Conservation (phyloP, 2,888 invertebrate species). For the Lepidocyrtoides sp. region DNA sequence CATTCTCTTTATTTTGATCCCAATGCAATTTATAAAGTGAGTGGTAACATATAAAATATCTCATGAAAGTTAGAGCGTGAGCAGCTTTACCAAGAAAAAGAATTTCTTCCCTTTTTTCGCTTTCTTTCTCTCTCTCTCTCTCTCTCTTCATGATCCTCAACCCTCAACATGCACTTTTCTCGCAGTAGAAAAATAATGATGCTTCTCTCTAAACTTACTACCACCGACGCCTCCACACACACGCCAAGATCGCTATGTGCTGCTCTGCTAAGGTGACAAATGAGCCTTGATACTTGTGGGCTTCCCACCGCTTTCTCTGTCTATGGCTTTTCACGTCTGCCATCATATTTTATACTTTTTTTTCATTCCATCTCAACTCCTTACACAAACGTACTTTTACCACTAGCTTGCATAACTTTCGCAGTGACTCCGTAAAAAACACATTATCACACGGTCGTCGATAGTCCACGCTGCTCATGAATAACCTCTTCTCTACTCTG, state of each 20-base stretch:
- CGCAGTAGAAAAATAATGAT: too few species aligned
- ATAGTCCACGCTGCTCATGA: neutral
- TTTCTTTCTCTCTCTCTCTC: constrained; percentile 16
- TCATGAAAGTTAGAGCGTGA: neutral
- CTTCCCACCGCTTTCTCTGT: constrained; percentile 79
- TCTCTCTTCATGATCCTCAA: neutral
- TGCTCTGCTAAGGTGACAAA: constrained; percentile 81
- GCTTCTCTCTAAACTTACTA: constrained; percentile 12
- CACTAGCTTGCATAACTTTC: neutral
- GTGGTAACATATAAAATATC: constrained; percentile 23
- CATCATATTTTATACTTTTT: constrained; percentile 82
- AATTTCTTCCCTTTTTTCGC: too few species aligned
- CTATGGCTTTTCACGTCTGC: constrained; percentile 77
- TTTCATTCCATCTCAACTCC: constrained; percentile 61
- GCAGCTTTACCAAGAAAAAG: constrained; percentile 46
- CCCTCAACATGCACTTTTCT: constrained; percentile 35
- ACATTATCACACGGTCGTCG: too few species aligned
- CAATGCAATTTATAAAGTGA: constrained; percentile 33
- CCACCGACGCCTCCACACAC: constrained; percentile 8
- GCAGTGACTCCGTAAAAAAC: neutral
- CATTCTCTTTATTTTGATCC: constrained; percentile 8
- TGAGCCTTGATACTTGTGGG: constrained; percentile 78
- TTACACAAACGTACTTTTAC: constrained; percentile 15
- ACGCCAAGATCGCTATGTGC: too few species aligned
- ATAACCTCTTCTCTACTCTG: too few species aligned